Conservation (phyloP, 2,888 invertebrate genomes). For the Liopterus haemorrhoidalis region DNA sequence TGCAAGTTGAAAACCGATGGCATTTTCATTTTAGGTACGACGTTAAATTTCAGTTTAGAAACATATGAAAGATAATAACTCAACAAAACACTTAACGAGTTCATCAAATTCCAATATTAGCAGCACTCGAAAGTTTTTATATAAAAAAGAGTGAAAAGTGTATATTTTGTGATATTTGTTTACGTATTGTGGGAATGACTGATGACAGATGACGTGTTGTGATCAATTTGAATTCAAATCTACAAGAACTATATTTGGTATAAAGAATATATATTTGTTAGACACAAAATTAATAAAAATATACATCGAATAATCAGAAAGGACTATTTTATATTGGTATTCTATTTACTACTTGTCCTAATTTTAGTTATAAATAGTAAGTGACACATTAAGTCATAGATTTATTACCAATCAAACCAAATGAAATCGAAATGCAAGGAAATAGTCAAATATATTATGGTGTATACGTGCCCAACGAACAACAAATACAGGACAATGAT, state of each 20-base stretch:
- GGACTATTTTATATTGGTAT: no score
- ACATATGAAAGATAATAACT: conserved; percentile 7
- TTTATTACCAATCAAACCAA: conserved; percentile 2
- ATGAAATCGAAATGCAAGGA: conserved; percentile 17
- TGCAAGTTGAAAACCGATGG: no score
- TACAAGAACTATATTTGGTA: not conserved
- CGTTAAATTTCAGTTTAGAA: conserved; percentile 16
- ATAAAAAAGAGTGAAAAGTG: no score
- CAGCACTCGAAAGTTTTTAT: not conserved
- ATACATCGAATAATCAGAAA: no score
- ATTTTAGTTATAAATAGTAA: no score
- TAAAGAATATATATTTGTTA: no score
- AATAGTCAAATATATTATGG: conserved; percentile 39
- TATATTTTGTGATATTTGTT: conserved; percentile 9
- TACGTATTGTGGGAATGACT: conserved; percentile 10
- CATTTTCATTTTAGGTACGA: no score
- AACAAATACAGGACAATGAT: conserved; percentile 32
- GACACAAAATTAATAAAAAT: no score
- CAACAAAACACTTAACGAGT: no score
- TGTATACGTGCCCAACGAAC: conserved; percentile 40
- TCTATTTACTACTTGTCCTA: no score
- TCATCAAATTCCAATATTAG: not conserved
- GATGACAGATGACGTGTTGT: conserved; percentile 20
- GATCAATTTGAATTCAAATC: conserved; percentile 8
- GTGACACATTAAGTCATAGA: no score